Conservation (phyloP, 1,140 invertebrate species). For the Berghia stephanieae region DNA sequence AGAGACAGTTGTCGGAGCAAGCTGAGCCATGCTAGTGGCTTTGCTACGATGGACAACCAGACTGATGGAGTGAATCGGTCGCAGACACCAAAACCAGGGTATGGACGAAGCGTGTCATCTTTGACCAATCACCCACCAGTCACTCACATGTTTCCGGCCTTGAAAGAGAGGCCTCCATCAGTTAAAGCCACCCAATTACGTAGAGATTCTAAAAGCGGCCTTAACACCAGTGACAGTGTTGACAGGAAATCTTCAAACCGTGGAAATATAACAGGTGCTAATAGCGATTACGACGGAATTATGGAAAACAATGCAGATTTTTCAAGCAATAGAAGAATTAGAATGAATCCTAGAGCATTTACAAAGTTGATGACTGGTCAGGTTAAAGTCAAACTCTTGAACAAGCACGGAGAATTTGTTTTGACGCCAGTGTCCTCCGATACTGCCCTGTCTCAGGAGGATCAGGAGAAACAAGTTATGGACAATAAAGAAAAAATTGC, state of each 20-base stretch:
- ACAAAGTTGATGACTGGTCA: conserved; percentile 22
- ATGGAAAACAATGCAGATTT: conserved; percentile 29
- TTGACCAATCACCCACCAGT: not conserved
- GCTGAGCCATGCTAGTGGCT: not conserved
- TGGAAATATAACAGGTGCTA: not conserved
- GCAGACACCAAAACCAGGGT: not conserved
- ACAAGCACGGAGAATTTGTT: conserved; percentile 28
- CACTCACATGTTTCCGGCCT: conserved; percentile 17
- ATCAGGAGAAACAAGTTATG: not conserved
- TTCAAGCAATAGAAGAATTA: conserved; percentile 20
- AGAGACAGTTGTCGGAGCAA: not conserved
- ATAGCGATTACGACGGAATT: conserved; percentile 26
- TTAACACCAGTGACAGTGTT: not conserved
- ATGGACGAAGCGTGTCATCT: not conserved
- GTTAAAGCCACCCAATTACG: not conserved
- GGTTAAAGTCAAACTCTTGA: conserved; percentile 24
- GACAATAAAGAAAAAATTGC: conserved; percentile 33
- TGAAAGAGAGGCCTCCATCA: conserved; percentile 12
- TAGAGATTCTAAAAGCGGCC: not conserved
- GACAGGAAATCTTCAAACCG: not conserved
- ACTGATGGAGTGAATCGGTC: not conserved
- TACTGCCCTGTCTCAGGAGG: conserved; percentile 10
- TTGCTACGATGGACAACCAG: not conserved
- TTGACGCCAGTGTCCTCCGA: conserved; percentile 11
- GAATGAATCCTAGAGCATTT: conserved; percentile 32